Base-by-base conservation (phyloP, 2,888 invertebrate genomes). In the Chorisops tibialis region DNA sequence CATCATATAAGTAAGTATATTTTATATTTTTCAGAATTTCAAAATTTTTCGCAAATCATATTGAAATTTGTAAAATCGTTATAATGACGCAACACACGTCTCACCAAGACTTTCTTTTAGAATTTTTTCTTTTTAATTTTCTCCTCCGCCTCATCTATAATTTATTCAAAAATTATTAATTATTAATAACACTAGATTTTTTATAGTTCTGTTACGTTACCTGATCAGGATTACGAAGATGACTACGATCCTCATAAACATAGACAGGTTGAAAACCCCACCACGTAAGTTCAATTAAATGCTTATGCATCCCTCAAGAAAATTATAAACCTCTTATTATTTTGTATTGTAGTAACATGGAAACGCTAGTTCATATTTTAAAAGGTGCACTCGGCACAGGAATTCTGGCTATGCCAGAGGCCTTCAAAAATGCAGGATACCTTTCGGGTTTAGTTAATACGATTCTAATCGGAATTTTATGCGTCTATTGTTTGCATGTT, bases 341-440 rank as follows among this genome's bases (percentile, higher is more conserved):
- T 14, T 47, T 37, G 62, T 45, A 21, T 59, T 62, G 6, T 43
- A 61, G 61, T n/a, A 51, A 61, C 35, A 61, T 61, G 47, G 91
- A 93, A 75, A 91, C 93, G 0, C 79, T 94, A 68, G 85, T 94
- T 68, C 93, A 94, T 73, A 79, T 96, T 70, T 80, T 96, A 58
- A 96, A 96, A 75, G 93, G 93, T 68, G 91, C 93, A 72, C 81
- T 96, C 63, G 96, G 96, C 1, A 96, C 96, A 0, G 97, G 97
- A 0, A 91, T 96, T 67, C 79, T 96, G 67, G 96, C 96, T 7
- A 91, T 97, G 89, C 96, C 96, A 6, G 86, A 89, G 72, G 96
- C 94, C n/a, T 91, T 94, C 76, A 84, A 85, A 68, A 86, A 93
- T 74, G 84, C 95, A 3, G 96, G 96, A 0, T 82, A 94, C 43